These are phyloP conservation scores for Spizaetus ornatus DNA, from an alignment of 2,113 vertebrate species.

Conservation along the genomic window DNA sequence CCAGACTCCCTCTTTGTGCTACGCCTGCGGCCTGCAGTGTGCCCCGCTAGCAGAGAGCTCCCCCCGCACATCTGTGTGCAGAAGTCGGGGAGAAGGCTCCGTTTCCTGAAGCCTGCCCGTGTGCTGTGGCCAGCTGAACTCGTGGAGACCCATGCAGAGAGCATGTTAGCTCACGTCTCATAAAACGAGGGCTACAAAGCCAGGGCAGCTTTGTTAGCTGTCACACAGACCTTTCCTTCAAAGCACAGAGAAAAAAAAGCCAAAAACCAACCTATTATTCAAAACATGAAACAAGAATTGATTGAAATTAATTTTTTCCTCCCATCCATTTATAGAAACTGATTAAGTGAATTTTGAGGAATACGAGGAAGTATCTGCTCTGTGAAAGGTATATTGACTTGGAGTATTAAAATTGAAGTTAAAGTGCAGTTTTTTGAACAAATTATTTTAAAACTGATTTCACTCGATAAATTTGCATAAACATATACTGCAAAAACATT, in stretches of 20 bases:
- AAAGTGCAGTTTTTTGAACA: not conserved
- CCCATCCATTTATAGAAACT: not conserved
- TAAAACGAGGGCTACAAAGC: not conserved
- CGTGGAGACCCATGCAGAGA: not conserved
- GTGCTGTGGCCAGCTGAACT: not conserved
- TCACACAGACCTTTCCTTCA: not conserved
- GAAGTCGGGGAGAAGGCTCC: not conserved
- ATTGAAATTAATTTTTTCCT: not conserved
- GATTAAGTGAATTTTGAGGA: not conserved
- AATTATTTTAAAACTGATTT: not conserved
- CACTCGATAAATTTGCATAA: not conserved
- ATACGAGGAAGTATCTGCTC: not conserved
- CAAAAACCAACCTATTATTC: not conserved
- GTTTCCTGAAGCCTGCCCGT: not conserved
- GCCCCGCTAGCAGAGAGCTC: not conserved
- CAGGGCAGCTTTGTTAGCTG: not conserved
- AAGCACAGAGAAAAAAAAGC: not conserved
- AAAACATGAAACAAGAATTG: not conserved
- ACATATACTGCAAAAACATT: not conserved
- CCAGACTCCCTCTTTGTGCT: not conserved
- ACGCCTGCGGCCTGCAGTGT: not conserved
- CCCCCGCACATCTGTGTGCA: not conserved
- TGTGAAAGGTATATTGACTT: not conserved
- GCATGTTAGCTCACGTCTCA: not conserved
- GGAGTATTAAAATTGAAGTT: not conserved